Percentiles rank a stretch among this genome's conserved stretches.
Evolutionary conservation across 2,113 vertebrate species (phyloP).

Genomic region (Apeltes quadracus): DNA sequence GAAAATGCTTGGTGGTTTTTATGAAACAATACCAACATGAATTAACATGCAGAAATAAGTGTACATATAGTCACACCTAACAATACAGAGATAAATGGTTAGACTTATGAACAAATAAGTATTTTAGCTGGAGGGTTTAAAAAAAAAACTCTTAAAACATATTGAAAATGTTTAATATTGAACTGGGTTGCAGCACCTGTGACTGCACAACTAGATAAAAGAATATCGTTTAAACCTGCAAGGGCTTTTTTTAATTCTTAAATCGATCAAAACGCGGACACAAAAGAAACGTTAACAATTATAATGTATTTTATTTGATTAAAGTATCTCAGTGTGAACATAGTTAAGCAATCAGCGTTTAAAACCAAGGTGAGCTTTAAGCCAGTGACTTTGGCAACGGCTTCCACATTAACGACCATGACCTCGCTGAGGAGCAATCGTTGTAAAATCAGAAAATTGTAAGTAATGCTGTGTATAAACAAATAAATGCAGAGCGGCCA

Average conservation of each 20-base stretch:
- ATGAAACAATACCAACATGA: conserved; percentile 19
- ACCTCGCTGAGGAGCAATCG: not conserved
- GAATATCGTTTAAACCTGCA: not conserved
- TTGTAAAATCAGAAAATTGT: not conserved
- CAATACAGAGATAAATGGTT: too few species aligned
- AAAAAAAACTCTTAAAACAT: too few species aligned
- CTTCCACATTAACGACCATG: not conserved
- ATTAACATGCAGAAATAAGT: not conserved
- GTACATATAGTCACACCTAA: not conserved
- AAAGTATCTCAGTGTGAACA: too few species aligned
- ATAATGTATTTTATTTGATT: too few species aligned
- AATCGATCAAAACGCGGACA: not conserved
- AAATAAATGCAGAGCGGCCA: too few species aligned
- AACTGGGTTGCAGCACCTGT: not conserved
- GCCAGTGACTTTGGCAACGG: not conserved
- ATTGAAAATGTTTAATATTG: not conserved
- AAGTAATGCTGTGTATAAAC: not conserved
- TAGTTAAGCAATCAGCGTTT: not conserved
- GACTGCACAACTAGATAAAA: not conserved
- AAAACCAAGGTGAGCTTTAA: not conserved
- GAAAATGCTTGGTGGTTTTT: conserved; percentile 11
- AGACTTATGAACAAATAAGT: too few species aligned
- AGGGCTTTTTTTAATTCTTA: not conserved
- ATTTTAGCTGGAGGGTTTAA: too few species aligned
- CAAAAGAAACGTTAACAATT: not conserved